phyloP scores from a whole-genome alignment of 2,113 vertebrate species.

The Rhodinocichla rosea region DNA sequence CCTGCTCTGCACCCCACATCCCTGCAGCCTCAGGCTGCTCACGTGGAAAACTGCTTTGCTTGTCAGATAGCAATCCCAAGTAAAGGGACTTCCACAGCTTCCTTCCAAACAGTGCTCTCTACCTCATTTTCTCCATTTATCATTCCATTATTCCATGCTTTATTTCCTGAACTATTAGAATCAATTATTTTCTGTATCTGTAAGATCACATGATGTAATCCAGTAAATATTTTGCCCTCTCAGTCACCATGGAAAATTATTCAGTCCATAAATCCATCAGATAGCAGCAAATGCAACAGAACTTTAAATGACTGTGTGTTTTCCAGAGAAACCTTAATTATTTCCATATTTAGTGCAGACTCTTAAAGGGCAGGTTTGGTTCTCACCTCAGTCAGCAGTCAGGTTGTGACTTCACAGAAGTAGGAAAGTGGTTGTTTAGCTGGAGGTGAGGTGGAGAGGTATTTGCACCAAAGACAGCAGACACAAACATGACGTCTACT shows the following conservation, averaged over 20 bases:
- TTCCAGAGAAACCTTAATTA: background rate
- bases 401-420: background rate
- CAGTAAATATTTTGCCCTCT: background rate
- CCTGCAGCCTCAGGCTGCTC: accelerated
- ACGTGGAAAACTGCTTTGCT: accelerated
- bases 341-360: accelerated
- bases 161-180: background rate
- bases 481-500: accelerated
- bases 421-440: accelerated
- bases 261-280: background rate
- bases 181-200: background rate
- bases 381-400: background rate
- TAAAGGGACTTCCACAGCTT: background rate
- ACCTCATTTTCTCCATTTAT: background rate
- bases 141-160: background rate
- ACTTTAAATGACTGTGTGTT: accelerated
- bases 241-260: background rate
- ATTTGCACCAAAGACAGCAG: background rate
- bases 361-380: background rate
- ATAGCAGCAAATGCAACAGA: background rate
- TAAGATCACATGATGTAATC: background rate
- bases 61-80: accelerated
- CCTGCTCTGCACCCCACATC: background rate
- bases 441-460: accelerated
- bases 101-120: background rate